These are phyloP conservation scores for Drosophila novamexicana DNA, from an alignment of 1,140 invertebrate genomes.

Conservation along the genomic window DNA sequence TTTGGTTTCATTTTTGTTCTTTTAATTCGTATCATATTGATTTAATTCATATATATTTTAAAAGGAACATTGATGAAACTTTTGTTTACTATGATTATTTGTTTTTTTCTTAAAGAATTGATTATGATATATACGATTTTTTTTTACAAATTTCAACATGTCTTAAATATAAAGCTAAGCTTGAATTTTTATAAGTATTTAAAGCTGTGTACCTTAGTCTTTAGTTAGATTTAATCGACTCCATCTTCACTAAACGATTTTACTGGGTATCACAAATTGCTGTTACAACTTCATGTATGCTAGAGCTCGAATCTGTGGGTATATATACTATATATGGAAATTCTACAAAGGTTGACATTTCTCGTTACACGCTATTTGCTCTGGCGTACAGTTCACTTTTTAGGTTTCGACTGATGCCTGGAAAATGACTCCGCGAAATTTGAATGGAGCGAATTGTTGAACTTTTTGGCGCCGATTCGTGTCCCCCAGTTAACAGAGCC, in stretches of 20 bases:
- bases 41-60: too few relatives aligned
- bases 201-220: too few relatives aligned
- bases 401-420: not conserved
- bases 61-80: too few relatives aligned
- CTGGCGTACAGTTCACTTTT: slow-evolving; percentile 17
- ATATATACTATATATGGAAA: slow-evolving; percentile 31
- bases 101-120: too few relatives aligned
- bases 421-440: slow-evolving; percentile 17
- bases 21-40: too few relatives aligned
- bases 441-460: slow-evolving; percentile 35
- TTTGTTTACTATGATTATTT: too few relatives aligned
- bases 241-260: not conserved
- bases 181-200: too few relatives aligned
- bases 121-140: too few relatives aligned
- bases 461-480: slow-evolving; percentile 54
- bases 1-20: too few relatives aligned
- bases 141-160: too few relatives aligned
- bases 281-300: slow-evolving; percentile 57
- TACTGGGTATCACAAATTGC: slow-evolving; percentile 25
- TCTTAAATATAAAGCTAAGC: too few relatives aligned
- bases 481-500: not conserved
- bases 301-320: slow-evolving; percentile 10
- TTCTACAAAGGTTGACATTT: slow-evolving; percentile 47
- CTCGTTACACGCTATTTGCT: slow-evolving; percentile 46
- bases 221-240: not conserved